Conservation (phyloP, 2,113 vertebrate species). For the Camarhynchus parvulus region DNA sequence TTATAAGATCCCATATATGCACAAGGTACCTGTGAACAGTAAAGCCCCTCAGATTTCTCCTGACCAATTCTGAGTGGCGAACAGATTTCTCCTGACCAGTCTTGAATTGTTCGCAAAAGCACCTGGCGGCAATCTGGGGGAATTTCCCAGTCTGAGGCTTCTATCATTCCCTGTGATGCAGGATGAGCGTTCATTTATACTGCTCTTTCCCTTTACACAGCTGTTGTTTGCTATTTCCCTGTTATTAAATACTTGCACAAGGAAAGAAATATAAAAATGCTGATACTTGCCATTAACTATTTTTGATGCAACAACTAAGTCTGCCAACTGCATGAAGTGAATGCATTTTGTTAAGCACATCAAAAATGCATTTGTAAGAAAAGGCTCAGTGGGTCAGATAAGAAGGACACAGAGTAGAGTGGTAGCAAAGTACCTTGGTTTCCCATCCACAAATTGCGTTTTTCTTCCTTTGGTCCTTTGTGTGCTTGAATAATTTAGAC, state of each 20-base stretch:
- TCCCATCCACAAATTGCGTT: neutral
- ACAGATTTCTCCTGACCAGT: neutral
- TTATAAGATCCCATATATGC: neutral
- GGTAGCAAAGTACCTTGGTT: conserved; percentile 13
- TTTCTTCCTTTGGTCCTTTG: neutral
- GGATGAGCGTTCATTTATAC: conserved; percentile 59
- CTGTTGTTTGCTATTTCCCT: conserved; percentile 71
- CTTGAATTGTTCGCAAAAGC: neutral
- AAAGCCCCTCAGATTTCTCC: neutral
- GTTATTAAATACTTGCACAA: conserved; percentile 71
- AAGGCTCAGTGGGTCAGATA: conserved; percentile 42
- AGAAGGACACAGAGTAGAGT: neutral
- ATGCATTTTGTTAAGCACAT: conserved; percentile 72
- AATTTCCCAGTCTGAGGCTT: conserved; percentile 44
- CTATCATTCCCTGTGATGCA: conserved; percentile 17
- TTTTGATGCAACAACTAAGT: conserved; percentile 69
- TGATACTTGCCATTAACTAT: conserved; percentile 72
- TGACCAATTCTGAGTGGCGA: neutral
- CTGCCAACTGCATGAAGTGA: conserved; percentile 68
- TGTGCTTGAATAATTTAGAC: conserved; percentile 10
- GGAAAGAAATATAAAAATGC: conserved; percentile 72
- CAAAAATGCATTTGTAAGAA: conserved; percentile 59
- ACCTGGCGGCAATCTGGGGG: conserved; percentile 32
- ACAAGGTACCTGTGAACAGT: neutral
- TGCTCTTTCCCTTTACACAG: conserved; percentile 67